These are phyloP conservation scores for Chesias legatella DNA, from an alignment of 2,888 invertebrate genomes.

Conservation along the genomic window DNA sequence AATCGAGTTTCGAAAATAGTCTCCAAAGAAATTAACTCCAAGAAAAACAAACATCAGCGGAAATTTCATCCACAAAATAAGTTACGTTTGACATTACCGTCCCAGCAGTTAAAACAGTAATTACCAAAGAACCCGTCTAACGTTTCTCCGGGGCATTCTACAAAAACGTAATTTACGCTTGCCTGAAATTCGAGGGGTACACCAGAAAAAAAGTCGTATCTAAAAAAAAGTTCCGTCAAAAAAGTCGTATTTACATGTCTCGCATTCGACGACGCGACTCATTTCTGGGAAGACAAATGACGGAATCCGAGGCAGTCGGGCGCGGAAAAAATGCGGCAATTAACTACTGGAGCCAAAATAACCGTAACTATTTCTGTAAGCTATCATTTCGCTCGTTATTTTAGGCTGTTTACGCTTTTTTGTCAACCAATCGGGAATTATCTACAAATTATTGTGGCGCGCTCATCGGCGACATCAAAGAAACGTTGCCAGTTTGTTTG, in stretches of 20 bases:
- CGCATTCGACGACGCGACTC: conserved; percentile 78
- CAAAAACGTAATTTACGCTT: conserved; percentile 77
- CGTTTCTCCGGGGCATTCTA: conserved; percentile 73
- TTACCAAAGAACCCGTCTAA: conserved; percentile 73
- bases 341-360: conserved; percentile 66
- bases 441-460: conserved; percentile 49
- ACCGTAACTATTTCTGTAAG: conserved; percentile 60
- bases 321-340: conserved; percentile 76
- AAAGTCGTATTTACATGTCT: conserved; percentile 67
- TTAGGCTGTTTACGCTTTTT: conserved; percentile 61
- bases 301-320: conserved; percentile 67
- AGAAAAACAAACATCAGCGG: conserved; percentile 39
- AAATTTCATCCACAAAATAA: conserved; percentile 61
- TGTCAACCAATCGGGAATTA: conserved; percentile 45
- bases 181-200: conserved; percentile 66
- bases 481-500: conserved; percentile 34
- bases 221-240: conserved; percentile 35
- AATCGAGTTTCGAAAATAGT: conserved; percentile 27
- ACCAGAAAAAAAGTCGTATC: conserved; percentile 14
- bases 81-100: conserved; percentile 72
- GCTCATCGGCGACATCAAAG: conserved; percentile 47
- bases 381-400: conserved; percentile 69
- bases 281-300: conserved; percentile 80
- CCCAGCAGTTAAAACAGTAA: conserved; percentile 75
- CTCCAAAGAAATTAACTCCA: conserved; percentile 24